Evolutionary conservation across 2,888 invertebrate genomes (phyloP).

Genomic region (Thumatha senex): DNA sequence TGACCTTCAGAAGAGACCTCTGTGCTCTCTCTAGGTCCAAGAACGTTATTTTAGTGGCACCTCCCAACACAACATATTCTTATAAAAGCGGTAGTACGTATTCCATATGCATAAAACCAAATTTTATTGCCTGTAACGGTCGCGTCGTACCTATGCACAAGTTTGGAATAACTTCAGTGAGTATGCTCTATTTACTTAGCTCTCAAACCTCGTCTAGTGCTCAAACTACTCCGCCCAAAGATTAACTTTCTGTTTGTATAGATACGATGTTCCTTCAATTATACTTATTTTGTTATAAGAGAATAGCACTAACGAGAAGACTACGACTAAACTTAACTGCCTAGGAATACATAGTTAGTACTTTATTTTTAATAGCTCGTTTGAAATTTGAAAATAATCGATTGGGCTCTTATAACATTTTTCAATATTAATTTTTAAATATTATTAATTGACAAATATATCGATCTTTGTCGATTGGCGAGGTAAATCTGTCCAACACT

Average conservation of each 20-base stretch:
- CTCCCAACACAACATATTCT: neutral
- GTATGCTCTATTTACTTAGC: conserved; percentile 66
- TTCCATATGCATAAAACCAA: conserved; percentile 35
- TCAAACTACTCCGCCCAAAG: conserved; percentile 45
- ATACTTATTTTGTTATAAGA: neutral
- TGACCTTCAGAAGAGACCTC: too few relatives aligned
- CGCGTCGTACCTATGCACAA: conserved; percentile 43
- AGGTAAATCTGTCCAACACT: too few relatives aligned
- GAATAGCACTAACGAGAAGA: neutral
- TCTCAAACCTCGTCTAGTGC: conserved; percentile 59
- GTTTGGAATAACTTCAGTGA: conserved; percentile 63
- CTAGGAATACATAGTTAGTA: too few relatives aligned
- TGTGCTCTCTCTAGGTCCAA: too few relatives aligned
- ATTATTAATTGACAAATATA: too few relatives aligned
- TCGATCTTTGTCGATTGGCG: too few relatives aligned
- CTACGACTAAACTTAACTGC: neutral
- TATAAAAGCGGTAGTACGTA: neutral
- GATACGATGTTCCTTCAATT: conserved; percentile 9
- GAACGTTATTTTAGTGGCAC: too few relatives aligned
- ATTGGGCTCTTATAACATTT: too few relatives aligned
- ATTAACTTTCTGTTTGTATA: conserved; percentile 30
- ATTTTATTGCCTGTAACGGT: conserved; percentile 47
- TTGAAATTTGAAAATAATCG: too few relatives aligned
- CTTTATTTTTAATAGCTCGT: too few relatives aligned
- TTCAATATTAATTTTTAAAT: too few relatives aligned